Percentiles rank a stretch among this genome's conserved stretches.
Conservation (phyloP, 2,113 vertebrate genomes). For the Solenodon paradoxus region DNA sequence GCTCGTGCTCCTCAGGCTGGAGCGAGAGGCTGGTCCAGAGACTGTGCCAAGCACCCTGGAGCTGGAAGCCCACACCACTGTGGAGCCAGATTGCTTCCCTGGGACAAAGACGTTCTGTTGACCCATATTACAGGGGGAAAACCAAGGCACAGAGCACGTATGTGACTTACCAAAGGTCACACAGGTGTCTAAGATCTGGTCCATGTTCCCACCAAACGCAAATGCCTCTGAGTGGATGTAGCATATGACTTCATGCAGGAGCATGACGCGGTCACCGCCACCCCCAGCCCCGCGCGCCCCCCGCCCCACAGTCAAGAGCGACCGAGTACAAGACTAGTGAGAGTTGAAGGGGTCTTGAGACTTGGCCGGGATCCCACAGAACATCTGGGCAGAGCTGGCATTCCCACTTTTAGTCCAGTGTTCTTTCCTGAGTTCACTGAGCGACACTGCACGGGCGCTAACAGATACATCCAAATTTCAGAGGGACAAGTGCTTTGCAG, state of each 20-base stretch:
- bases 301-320: too few relatives aligned
- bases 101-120: neutral
- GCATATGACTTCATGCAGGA: too few relatives aligned
- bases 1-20: too few relatives aligned
- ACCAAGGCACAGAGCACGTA: neutral
- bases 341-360: neutral
- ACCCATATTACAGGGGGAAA: neutral
- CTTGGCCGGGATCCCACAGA: neutral
- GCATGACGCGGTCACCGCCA: too few relatives aligned
- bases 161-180: neutral
- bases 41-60: too few relatives aligned
- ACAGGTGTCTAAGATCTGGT: neutral
- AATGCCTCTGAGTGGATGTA: too few relatives aligned
- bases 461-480: neutral
- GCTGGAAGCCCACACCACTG: too few relatives aligned
- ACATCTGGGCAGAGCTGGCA: neutral
- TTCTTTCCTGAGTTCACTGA: neutral
- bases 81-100: neutral
- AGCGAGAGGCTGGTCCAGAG: too few relatives aligned
- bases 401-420: too few relatives aligned
- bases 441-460: rapidly evolving
- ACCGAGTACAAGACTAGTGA: neutral
- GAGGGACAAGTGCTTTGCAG: too few relatives aligned
- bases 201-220: too few relatives aligned
- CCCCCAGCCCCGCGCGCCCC: too few relatives aligned